phyloP scores from a whole-genome alignment of 2,797 vertebrate species.

The Cetoscarus ocellatus region DNA sequence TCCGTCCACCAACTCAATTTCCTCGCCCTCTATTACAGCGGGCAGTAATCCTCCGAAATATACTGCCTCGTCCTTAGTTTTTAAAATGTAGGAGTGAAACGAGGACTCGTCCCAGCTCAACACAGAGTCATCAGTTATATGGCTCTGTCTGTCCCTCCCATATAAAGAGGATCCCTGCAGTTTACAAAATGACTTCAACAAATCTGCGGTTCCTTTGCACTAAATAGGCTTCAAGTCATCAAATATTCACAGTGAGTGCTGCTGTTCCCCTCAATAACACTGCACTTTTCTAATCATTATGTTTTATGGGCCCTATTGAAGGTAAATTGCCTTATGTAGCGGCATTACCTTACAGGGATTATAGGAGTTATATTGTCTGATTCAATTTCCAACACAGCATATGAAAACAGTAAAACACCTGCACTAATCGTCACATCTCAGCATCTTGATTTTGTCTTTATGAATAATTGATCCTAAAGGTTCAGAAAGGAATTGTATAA shows the following conservation, averaged over 20 bases:
- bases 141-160: constrained; percentile 8
- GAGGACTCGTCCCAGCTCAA: constrained; percentile 36
- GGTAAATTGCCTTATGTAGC: constrained; percentile 13
- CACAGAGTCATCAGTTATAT: constrained; percentile 22
- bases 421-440: constrained; percentile 23
- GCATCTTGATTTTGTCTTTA: not conserved
- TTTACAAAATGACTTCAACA: constrained; percentile 19
- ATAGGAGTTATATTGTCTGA: constrained; percentile 14
- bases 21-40: constrained; percentile 47
- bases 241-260: constrained; percentile 21
- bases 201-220: constrained; percentile 28
- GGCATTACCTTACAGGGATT: constrained; percentile 11
- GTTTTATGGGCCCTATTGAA: constrained; percentile 31
- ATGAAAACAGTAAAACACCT: constrained; percentile 12
- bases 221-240: constrained; percentile 14
- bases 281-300: constrained; percentile 18
- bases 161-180: constrained; percentile 26
- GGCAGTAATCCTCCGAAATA: constrained; percentile 44
- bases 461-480: constrained; percentile 3
- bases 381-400: constrained; percentile 25
- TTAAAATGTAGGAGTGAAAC: constrained; percentile 26
- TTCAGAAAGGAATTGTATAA: not conserved
- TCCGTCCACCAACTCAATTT: constrained; percentile 49
- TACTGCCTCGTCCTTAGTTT: constrained; percentile 39
- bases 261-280: constrained; percentile 11